Evolutionary conservation across 2,113 vertebrate genomes (phyloP), one percentile per base, ranked within the genome.

Genomic region (Haemorhous mexicanus): DNA sequence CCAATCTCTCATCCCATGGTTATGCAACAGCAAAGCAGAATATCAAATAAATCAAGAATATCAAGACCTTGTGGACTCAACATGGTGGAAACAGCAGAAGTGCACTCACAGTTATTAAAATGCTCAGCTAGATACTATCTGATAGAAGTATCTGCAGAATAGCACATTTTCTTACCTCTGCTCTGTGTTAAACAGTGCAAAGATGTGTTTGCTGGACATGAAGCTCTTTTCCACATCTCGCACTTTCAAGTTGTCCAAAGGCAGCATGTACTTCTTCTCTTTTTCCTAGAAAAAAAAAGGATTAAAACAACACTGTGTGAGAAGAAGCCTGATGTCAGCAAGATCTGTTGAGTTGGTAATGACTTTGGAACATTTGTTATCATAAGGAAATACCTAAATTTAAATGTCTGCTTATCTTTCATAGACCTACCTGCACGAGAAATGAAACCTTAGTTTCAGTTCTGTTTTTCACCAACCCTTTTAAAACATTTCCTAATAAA

Each of bases 121-220:
- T 32, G 37, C 33, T 81, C 49, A 67, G 56, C 27, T 39, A 67
- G 55, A 35, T 13, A 26, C 2, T 6, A 84, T 69, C 53, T 82
- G 43, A 61, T 11, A 61, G 8, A 55, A 46, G 6, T 16, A 39
- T 28, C 32, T 82, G 46, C n/a, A 64, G 67, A 92, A 91, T 83
- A 95, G 98, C 97, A 98, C 32, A 27, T 43, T 78, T 56, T 30
- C 98, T 98, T 95, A 99, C 99, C 99, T 99, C 98, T 99, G 98
- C 68, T 99, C 99, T 0, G 99, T 99, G 97, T 99, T 99, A 97
- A 99, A 99, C 97, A 99, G 98, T 49, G 97, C 99, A 46, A 99
- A 99, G 93, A 99, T 98, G 24, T 99, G 99, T 96, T 99, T 99
- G 82, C 98, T 99, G 87, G 99, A 99, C 99, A 99, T 99, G 93